Evolutionary conservation across 2,113 vertebrate species (phyloP).

Genomic region (Labeo rohita): DNA sequence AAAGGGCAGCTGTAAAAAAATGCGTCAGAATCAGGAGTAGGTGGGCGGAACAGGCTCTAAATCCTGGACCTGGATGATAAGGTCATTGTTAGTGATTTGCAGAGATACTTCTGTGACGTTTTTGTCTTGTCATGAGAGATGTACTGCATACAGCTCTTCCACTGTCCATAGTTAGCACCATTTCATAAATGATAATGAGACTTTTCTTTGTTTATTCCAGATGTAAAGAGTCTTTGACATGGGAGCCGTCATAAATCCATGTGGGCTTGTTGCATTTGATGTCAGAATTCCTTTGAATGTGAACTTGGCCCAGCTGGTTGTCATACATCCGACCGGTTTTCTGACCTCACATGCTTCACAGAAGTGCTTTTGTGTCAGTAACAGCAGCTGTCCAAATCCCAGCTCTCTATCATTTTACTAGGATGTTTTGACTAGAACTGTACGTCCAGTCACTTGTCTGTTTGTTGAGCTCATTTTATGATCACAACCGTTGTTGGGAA

Average conservation of each 20-base stretch:
- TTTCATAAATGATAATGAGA: background rate
- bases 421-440: conserved; percentile 40
- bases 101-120: background rate
- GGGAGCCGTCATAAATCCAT: background rate
- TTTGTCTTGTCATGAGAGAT: conserved; percentile 12
- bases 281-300: conserved; percentile 34
- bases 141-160: background rate
- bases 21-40: conserved; percentile 4
- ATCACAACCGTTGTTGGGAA: background rate
- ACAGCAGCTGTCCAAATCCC: conserved; percentile 50
- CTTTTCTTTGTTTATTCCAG: conserved; percentile 5
- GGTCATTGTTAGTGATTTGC: background rate
- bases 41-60: background rate
- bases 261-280: conserved; percentile 45
- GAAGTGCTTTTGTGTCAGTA: conserved; percentile 56
- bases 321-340: conserved; percentile 16
- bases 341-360: conserved; percentile 50
- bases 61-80: conserved; percentile 15
- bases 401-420: conserved; percentile 20
- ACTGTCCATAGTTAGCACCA: background rate
- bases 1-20: conserved; percentile 30
- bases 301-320: conserved; percentile 29
- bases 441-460: background rate
- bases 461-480: conserved; percentile 24
- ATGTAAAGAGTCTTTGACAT: conserved; percentile 24